Conservation (phyloP, 2,888 invertebrate genomes). For the Leptothorax acervorum region DNA sequence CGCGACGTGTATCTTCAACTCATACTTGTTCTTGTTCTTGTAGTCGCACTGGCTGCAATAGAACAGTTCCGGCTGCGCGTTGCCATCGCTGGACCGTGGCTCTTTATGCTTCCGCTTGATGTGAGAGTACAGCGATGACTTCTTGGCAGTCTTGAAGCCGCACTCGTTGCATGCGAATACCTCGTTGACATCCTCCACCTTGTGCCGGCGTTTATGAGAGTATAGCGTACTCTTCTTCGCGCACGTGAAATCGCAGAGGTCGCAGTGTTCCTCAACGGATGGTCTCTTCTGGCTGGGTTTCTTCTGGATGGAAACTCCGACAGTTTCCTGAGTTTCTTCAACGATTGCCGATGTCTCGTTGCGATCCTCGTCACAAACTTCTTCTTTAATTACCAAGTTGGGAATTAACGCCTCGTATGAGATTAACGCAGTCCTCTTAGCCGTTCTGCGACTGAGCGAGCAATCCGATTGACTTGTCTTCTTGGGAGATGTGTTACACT, state of each 20-base stretch:
- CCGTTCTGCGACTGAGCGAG: not conserved
- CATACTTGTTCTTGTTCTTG: constrained; percentile 79
- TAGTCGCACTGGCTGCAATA: constrained; percentile 75
- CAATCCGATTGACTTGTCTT: not conserved
- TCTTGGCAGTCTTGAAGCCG: constrained; percentile 79
- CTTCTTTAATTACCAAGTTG: not conserved
- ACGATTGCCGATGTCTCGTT: constrained; percentile 50
- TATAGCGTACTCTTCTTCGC: constrained; percentile 80
- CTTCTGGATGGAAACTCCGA: constrained; percentile 60
- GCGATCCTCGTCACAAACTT: not conserved
- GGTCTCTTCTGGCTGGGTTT: constrained; percentile 61
- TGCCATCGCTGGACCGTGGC: constrained; percentile 55
- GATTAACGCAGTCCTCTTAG: not conserved
- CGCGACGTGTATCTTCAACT: constrained; percentile 79
- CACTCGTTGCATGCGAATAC: constrained; percentile 81
- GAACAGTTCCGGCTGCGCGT: constrained; percentile 66
- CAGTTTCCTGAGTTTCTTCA: not conserved
- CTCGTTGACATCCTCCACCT: constrained; percentile 58
- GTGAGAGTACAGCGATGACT: constrained; percentile 81
- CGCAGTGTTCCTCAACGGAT: constrained; percentile 71
- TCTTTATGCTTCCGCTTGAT: constrained; percentile 80
- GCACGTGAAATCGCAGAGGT: constrained; percentile 80
- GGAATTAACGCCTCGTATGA: not conserved
- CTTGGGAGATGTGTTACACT: constrained; percentile 6
- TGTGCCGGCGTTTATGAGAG: constrained; percentile 80